Conservation (phyloP, 2,113 vertebrate genomes). For the Tupaia chinensis region DNA sequence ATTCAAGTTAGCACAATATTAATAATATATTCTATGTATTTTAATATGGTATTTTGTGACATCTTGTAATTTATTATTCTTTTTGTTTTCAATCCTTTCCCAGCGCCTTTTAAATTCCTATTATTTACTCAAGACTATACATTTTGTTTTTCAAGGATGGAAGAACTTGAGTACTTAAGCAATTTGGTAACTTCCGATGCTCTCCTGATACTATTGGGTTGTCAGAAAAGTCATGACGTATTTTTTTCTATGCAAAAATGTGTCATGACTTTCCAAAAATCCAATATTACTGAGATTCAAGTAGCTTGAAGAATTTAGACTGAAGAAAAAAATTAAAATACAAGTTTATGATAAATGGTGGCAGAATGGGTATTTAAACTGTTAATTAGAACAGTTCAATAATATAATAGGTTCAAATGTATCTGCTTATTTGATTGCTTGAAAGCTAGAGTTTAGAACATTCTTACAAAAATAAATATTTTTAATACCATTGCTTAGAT, state of each 20-base stretch:
- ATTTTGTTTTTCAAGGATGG: conserved; percentile 40
- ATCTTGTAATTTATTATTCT: conserved; percentile 12
- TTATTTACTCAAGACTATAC: background rate
- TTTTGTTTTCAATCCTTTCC: conserved; percentile 13
- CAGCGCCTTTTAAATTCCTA: conserved; percentile 34
- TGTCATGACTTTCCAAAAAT: too few species aligned
- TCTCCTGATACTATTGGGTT: background rate
- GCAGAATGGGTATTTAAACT: background rate
- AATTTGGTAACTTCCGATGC: conserved; percentile 19
- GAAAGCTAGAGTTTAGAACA: conserved; percentile 36
- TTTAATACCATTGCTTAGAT: conserved; percentile 16
- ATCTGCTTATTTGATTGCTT: conserved; percentile 31
- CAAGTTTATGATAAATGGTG: background rate
- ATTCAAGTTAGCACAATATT: background rate
- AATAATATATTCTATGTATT: background rate
- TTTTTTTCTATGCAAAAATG: too few species aligned
- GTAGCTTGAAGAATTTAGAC: conserved; percentile 43
- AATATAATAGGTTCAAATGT: conserved; percentile 15
- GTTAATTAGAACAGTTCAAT: conserved; percentile 20
- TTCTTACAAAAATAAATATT: conserved; percentile 34
- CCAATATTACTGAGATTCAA: background rate
- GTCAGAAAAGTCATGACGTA: too few species aligned
- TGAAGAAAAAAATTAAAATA: conserved; percentile 32
- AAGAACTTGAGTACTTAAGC: conserved; percentile 25
- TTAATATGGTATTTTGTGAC: background rate